Evolutionary conservation across 2,797 vertebrate genomes (phyloP), one percentile per base, ranked within the genome.

Genomic region (Chaunax sp.): DNA sequence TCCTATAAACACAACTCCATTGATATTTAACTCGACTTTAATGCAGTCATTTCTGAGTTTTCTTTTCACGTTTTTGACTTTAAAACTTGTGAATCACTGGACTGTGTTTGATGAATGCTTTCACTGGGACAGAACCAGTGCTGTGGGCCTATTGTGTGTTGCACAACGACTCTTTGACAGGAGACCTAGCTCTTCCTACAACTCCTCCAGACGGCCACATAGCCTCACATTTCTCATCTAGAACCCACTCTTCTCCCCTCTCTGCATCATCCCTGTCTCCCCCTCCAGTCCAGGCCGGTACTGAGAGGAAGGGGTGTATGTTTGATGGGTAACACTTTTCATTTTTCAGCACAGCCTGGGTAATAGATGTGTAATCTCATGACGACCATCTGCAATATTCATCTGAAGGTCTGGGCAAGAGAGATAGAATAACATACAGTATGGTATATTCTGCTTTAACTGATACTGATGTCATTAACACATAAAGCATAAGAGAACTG

Each of bases 361-460:
- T 78, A 67, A 78, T 57, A 73, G 72, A 72, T 74, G 73, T 71
- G 59, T 74, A 79, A 81, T 71, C 65, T 74, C 58, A 80, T 65
- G 59, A 54, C 8, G 33, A 50, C 53, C 68, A 65, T 80, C 59
- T 72, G 67, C 84, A 81, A 83, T 70, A 49, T 74, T 76, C 75
- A 77, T 75, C 64, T 60, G 52, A 75, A 50, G 74, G 75, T 79
- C 61, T 80, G 69, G 52, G 26, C 53, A 46, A 63, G 45, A 58
- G 49, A 59, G 30, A 57, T 23, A 52, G 38, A 51, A 44, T 47
- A 18, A 50, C 6, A 33, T 28, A 12, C 5, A 40, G 22, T 2
- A 25, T 25, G 64, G 18, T n/a, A 7, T 22, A 52, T 47, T 52
- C 33, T 40, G 23, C 25, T 58, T 19, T 30, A 55, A 50, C 15